phyloP scores from a whole-genome alignment of 1,140 invertebrate genomes.

The Pseudomyrmex flavicornis region DNA sequence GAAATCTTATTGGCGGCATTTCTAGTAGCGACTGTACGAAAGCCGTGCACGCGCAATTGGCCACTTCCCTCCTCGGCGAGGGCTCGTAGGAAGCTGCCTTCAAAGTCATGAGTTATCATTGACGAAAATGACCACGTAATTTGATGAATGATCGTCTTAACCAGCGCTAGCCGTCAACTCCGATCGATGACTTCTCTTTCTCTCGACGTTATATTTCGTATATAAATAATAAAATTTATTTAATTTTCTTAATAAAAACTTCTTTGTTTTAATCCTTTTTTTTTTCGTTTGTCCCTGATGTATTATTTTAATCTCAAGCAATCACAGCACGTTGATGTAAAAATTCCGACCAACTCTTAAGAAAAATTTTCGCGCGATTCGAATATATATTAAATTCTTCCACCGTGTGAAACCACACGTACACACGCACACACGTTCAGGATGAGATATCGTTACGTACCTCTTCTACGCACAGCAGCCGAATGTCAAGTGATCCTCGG shows the following conservation, averaged over 20 bases:
- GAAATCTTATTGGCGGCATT: slow-evolving; percentile 76
- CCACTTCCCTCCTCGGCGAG: slow-evolving; percentile 82
- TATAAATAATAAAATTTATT: no score
- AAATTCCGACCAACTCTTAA: background rate
- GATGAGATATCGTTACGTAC: slow-evolving; percentile 52
- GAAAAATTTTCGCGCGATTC: background rate
- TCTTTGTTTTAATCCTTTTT: no score
- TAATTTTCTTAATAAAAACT: no score
- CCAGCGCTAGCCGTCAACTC: slow-evolving; percentile 54
- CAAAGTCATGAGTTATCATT: slow-evolving; percentile 85
- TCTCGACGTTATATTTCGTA: no score
- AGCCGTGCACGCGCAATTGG: slow-evolving; percentile 80
- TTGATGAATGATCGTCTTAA: slow-evolving; percentile 77
- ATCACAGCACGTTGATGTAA: no score
- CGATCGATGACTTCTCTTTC: slow-evolving; percentile 65
- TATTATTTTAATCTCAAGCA: no score
- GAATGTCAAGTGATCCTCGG: slow-evolving; percentile 28
- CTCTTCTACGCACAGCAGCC: slow-evolving; percentile 15
- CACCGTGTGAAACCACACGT: background rate
- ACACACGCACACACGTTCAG: background rate
- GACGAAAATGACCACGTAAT: slow-evolving; percentile 82
- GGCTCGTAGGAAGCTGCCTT: slow-evolving; percentile 84
- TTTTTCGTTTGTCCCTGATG: no score
- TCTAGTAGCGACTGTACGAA: slow-evolving; percentile 82
- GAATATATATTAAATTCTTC: background rate